These are phyloP conservation scores for Pithys albifrons DNA, from an alignment of 2,113 vertebrate species.

Conservation along the genomic window DNA sequence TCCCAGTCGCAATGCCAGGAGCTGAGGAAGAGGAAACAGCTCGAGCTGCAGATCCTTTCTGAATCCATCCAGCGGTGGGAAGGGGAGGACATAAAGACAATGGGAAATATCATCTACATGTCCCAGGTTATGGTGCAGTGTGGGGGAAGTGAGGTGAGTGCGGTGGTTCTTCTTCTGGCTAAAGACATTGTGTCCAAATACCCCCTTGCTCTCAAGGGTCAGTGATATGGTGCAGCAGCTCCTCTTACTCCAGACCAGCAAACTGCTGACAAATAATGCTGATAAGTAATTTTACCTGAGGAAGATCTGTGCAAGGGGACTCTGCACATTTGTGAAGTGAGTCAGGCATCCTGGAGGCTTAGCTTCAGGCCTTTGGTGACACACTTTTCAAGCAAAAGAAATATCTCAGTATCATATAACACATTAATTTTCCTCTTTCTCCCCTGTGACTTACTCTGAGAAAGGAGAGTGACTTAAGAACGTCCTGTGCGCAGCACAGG, in stretches of 20 bases:
- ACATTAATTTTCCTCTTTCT: neutral
- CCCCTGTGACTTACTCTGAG: slow-evolving; percentile 16
- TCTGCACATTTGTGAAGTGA: neutral
- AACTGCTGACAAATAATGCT: neutral
- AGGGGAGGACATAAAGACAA: slow-evolving; percentile 91
- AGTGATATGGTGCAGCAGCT: rapidly evolving
- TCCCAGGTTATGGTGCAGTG: slow-evolving; percentile 90
- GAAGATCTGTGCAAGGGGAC: neutral
- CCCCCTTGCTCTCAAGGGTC: rapidly evolving
- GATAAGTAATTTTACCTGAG: neutral
- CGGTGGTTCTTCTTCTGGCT: neutral
- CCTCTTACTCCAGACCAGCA: neutral
- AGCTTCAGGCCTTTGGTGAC: neutral
- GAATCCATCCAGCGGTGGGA: slow-evolving; percentile 95
- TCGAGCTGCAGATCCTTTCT: slow-evolving; percentile 95
- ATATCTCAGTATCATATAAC: neutral
- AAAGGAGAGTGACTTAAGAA: neutral
- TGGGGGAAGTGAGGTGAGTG: slow-evolving; percentile 86
- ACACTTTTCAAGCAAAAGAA: neutral
- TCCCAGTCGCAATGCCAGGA: slow-evolving; percentile 90
- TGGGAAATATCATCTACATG: slow-evolving; percentile 90
- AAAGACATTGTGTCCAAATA: neutral
- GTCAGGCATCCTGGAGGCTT: neutral
- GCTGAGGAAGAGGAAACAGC: slow-evolving; percentile 91
- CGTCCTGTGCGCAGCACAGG: neutral